Base-by-base conservation (phyloP, 1,140 invertebrate genomes). In the Diabrotica virgifera region DNA sequence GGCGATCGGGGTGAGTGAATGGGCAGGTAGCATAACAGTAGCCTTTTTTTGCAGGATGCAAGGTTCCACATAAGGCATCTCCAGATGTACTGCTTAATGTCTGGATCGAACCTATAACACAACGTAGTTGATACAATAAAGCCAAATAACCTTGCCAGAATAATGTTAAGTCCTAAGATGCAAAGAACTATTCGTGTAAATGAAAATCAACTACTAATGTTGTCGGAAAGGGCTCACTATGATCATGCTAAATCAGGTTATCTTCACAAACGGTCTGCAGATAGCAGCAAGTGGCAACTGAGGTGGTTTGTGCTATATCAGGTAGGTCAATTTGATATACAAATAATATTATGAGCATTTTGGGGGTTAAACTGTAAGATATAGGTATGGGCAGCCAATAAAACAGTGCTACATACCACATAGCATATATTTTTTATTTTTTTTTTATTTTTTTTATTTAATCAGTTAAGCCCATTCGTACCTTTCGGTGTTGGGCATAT, bases 271-370 rank as follows among this genome's bases (percentile, higher is more conserved):
- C 83, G 90, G 62, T 93, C 90, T 53, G 86, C 91, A 0, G 93
- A 95, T 77, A 90, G 86, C 65, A 87, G 86, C 61, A 95, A 94
- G 80, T 97, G 94, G 94, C 93, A 95, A 78, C 81, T 91, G 51
- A 81, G 93, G 38, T 96, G 91, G 88, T 96, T 96, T 78, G 86
- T 94, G 24, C 85, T 97, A 5, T 96, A 96, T 78, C 94, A 96
- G 86, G 90, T 92, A 76, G 79, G 78, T 63, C 12, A 54, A 8
- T 54, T 24, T 24, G 4, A 2, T 24, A 24, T 4, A 24, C 24
- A 24, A 24, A 24, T 24, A 24, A 24, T 1, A 24, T 24, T 24
- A 24, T 24, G 24, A 24, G 24, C 1, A 24, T 24, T 24, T 24
- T 24, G 1, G 24, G 4, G 24, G 24, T 24, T 24, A 24, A 24